phyloP scores from a whole-genome alignment of 2,797 vertebrate genomes.

The Morelia viridis region DNA sequence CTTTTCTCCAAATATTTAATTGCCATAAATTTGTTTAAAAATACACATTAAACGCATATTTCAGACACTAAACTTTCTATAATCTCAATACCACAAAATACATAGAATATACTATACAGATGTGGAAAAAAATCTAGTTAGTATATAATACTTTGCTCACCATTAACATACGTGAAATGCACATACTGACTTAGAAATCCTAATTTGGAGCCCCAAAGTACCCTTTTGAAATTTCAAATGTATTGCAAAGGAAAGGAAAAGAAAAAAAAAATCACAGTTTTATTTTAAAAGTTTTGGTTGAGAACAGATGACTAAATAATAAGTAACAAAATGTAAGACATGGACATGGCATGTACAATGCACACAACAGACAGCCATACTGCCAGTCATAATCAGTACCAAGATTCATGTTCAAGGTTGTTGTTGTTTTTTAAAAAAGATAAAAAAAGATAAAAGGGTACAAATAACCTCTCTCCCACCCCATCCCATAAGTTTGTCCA shows the following conservation, averaged over 20 bases:
- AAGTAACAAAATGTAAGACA: conserved; percentile 72
- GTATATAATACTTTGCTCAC: conserved; percentile 84
- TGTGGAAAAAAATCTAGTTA: conserved; percentile 82
- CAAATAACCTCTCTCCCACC: conserved; percentile 61
- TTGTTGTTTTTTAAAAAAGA: background rate
- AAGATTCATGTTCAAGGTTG: conserved; percentile 69
- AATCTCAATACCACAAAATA: conserved; percentile 99
- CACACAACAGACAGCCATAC: conserved; percentile 72
- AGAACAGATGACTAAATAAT: conserved; percentile 76
- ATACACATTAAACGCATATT: conserved; percentile 87
- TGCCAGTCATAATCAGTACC: conserved; percentile 70
- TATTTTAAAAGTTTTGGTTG: conserved; percentile 74
- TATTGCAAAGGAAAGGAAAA: conserved; percentile 71
- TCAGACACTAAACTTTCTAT: conserved; percentile 96
- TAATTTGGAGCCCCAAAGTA: conserved; percentile 81
- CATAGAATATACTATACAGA: conserved; percentile 99
- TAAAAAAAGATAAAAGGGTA: conserved; percentile 48
- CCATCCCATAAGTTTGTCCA: conserved; percentile 42
- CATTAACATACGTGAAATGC: conserved; percentile 83
- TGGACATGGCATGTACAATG: conserved; percentile 72
- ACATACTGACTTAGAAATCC: conserved; percentile 81
- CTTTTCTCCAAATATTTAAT: conserved; percentile 87
- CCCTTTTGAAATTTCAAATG: conserved; percentile 78
- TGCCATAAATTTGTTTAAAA: conserved; percentile 88
- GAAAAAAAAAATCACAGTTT: conserved; percentile 80